Evolutionary conservation across 2,888 invertebrate genomes (phyloP), one percentile per base, ranked within the genome.

Genomic region (Endotricha flammealis): DNA sequence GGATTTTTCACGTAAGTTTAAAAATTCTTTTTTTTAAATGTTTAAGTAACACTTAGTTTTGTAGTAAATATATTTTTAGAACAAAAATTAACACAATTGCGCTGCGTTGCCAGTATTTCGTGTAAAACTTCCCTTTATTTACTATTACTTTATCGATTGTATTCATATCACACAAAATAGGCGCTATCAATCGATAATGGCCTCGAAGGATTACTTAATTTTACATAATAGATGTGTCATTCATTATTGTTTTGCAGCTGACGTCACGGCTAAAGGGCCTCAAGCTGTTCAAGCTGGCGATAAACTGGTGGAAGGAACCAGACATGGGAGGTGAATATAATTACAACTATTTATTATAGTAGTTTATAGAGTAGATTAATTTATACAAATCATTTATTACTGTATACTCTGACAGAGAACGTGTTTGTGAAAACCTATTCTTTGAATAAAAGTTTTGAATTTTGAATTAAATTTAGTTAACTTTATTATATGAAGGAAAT

Each of bases 321-420:
- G 72, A 74, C 42, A 62, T 70, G 63, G 69, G 68, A 52, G 77
- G 79, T 76, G 50, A 71, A 52, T 41, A 43, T 43, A n/a, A n/a
- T n/a, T n/a, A n/a, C n/a, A n/a, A n/a, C n/a, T n/a, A n/a, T n/a
- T n/a, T n/a, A n/a, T n/a, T n/a, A n/a, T n/a, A n/a, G n/a, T n/a
- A n/a, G n/a, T n/a, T n/a, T n/a, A n/a, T n/a, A n/a, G n/a, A n/a
- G n/a, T n/a, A n/a, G n/a, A n/a, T n/a, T n/a, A n/a, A n/a, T n/a
- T n/a, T n/a, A n/a, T n/a, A n/a, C n/a, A n/a, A n/a, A n/a, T n/a
- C n/a, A n/a, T n/a, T n/a, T n/a, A n/a, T n/a, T n/a, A n/a, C n/a
- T n/a, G n/a, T n/a, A n/a, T n/a, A n/a, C n/a, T n/a, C n/a, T n/a
- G n/a, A n/a, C n/a, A n/a, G n/a, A n/a, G n/a, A n/a, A n/a, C n/a